phyloP scores from a whole-genome alignment of 2,888 invertebrate species.

The Hypomecis atomaria region DNA sequence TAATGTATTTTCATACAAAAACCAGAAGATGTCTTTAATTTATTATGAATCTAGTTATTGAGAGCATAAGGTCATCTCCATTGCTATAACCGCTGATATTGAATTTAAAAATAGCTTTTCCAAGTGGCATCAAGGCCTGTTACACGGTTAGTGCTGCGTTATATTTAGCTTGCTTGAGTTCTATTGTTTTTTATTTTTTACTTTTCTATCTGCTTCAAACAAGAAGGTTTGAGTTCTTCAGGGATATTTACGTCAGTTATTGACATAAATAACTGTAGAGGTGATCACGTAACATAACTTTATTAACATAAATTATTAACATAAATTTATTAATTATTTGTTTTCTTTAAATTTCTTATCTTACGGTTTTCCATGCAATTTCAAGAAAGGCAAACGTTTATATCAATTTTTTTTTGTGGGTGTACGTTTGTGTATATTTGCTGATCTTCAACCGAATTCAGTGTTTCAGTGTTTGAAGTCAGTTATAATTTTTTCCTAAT shows the following conservation, averaged over 20 bases:
- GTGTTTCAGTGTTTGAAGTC: no score
- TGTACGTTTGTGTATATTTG: no score
- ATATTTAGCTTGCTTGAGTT: conserved; percentile 43
- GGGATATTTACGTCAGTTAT: no score
- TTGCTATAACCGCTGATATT: conserved; percentile 54
- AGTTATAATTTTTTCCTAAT: background rate
- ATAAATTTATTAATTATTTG: no score
- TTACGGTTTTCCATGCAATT: no score
- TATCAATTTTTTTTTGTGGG: no score
- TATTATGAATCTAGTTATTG: conserved; percentile 48
- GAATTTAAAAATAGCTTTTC: conserved; percentile 56
- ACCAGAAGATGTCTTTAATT: conserved; percentile 30
- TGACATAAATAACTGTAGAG: no score
- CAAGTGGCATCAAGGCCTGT: conserved; percentile 55
- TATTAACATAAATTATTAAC: no score
- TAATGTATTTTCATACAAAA: conserved; percentile 16
- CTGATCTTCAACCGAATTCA: background rate
- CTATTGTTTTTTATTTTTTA: conserved; percentile 22
- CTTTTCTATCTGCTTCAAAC: background rate
- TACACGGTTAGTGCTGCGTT: conserved; percentile 47
- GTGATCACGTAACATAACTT: no score
- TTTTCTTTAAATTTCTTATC: no score
- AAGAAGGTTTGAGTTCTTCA: background rate
- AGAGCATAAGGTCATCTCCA: conserved; percentile 51
- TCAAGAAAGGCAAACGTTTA: no score